Evolutionary conservation across 2,888 invertebrate species (phyloP), one percentile per base, ranked within the genome.

Genomic region (Notodromas monacha): DNA sequence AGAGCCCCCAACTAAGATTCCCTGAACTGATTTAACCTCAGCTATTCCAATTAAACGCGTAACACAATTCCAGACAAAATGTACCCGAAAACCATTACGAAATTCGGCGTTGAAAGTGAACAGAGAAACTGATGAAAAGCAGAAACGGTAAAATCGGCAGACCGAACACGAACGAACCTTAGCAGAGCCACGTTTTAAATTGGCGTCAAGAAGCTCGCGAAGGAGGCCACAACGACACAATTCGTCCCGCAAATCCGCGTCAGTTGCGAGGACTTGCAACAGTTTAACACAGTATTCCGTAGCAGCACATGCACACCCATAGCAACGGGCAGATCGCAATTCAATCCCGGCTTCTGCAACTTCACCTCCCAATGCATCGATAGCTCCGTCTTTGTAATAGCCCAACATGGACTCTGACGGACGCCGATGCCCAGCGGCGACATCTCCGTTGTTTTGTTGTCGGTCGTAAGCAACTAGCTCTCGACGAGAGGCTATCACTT

Each of bases 201-300:
- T 84, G 46, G 77, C 72, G 43, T 76, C 72, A 11, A 84, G 69
- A 12, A 81, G 54, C 44, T 84, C 79, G 40, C 10, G 5, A 6
- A 31, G 12, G n/a, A 21, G 12, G 10, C 26, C 21, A 30, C 5
- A 29, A 13, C 15, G 11, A 42, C 74, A 74, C 3, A 79, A 54
- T 0, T 66, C 60, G 35, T 66, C 57, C 34, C 76, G 61, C 14
- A 73, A 68, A 3, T 62, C 61, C 2, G 61, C 57, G 41, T 68
- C 69, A 4, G 68, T 70, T 4, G 81, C 79, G 39, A 89, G 57
- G 16, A 84, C 84, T 26, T 81, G 61, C 30, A 89, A 54, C 28
- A 89, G 52, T 1, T 81, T 81, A 15, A 89, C 58, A 46, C 86
- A 89, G 47, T 84, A 84, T 46, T 84, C 79, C 0, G 81, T 74